Evolutionary conservation across 2,888 invertebrate genomes (phyloP), one percentile per base, ranked within the genome.

Genomic region (Dioctria rufipes): DNA sequence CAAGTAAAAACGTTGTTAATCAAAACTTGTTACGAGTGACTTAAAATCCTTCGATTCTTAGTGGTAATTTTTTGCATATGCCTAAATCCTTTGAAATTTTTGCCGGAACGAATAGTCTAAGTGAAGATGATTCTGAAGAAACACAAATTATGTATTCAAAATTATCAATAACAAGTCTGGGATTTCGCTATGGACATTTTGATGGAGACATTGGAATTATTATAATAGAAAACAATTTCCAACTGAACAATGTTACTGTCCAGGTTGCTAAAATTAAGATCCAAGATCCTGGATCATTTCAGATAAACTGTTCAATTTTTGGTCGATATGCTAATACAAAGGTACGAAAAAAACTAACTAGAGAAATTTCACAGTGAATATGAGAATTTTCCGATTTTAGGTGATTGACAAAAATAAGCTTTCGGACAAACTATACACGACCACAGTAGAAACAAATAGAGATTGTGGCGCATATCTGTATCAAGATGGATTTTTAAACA

Each of bases 291-390:
- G 25, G 25, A 25, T 11, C 54, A 11, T 54, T 6, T 11, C 11
- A n/a, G n/a, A 54, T n/a, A 54, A n/a, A 11, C 6, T 54, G 54
- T n/a, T 54, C 54, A 54, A n/a, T 54, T 54, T 54, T 54, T n/a
- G 54, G 54, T 4, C 54, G 54, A n/a, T 11, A n/a, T n/a, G 54
- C 11, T 54, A n/a, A 54, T 54, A 8, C 54, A 54, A 54, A 54
- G 54, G 54, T 54, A 54, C 1, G 25, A 25, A 25, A 25, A n/a
- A 1, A 25, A 25, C 25, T 25, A 25, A 25, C 25, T 25, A 25
- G 25, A 25, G 25, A 25, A 25, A 25, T 25, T 25, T 25, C 25
- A 25, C 25, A 25, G 25, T 25, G 25, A 25, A 25, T 25, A 25
- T 25, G 2, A 25, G 2, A 25, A 25, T 25, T 25, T 25, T 25